Evolutionary conservation across 2,113 vertebrate species (phyloP).

Genomic region (Mystacornis crossleyi): DNA sequence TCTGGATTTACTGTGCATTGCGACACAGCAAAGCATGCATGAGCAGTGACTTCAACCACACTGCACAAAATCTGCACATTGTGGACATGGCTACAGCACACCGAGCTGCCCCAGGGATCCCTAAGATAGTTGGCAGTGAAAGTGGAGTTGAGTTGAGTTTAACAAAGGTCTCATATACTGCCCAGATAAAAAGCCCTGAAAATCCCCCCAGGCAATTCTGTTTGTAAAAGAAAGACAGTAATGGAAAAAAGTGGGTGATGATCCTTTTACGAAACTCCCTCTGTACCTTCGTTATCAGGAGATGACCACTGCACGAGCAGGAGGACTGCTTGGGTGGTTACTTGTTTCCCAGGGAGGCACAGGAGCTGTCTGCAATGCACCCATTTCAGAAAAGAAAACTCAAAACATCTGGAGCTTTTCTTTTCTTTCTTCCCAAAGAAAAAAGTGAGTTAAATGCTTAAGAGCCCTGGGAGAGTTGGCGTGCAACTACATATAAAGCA

Average conservation of each 20-base stretch:
- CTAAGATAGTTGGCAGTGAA: not conserved
- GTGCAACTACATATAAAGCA: constrained; percentile 12
- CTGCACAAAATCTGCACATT: not conserved
- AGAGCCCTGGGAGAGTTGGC: not conserved
- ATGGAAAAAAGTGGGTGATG: not conserved
- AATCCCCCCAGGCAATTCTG: not conserved
- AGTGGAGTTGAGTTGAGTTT: not conserved
- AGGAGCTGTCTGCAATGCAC: not conserved
- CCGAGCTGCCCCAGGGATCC: not conserved
- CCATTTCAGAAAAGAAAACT: not conserved
- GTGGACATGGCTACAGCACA: not conserved
- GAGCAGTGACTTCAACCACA: not conserved
- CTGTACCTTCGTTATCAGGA: not conserved
- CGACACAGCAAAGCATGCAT: not conserved
- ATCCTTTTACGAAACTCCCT: not conserved
- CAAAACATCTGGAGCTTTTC: constrained; percentile 10
- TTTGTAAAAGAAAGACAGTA: not conserved
- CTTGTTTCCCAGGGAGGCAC: not conserved
- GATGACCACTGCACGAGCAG: fast-evolving
- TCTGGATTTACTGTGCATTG: not conserved
- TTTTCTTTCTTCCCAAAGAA: not conserved
- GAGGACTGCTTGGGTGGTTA: not conserved
- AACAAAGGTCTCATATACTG: not conserved
- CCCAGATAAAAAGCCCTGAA: not conserved
- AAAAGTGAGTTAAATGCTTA: not conserved